Evolutionary conservation across 2,888 invertebrate species (phyloP), one percentile per base, ranked within the genome.

Genomic region (Noctua pronuba): DNA sequence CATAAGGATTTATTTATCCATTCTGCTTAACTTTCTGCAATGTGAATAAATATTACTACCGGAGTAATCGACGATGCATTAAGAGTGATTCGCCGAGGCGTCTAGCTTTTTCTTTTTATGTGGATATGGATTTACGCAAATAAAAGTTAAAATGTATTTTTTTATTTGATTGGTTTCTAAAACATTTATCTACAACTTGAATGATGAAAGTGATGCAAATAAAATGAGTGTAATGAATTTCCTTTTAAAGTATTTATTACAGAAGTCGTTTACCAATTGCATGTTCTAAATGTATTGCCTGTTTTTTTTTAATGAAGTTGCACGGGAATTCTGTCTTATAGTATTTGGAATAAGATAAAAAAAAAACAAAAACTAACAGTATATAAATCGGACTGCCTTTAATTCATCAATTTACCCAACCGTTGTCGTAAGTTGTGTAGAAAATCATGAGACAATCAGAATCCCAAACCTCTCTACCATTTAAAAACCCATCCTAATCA

Each of bases 1-100:
- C n/a, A 44, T 52, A n/a, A 24, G 8, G 41, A 60, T 72, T 49
- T 52, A 58, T 82, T 75, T 66, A 81, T n/a, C 46, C 6, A 80
- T 46, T 38, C 6, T 49, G 49, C 35, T 55, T 18, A 35, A 66
- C 10, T 52, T 60, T 79, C 18, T 35, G 75, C 41, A 74, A 60
- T 41, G n/a, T 55, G 38, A 49, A 80, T 52, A 52, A 52, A 80
- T 35, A 41, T 73, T 58, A 28, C n/a, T 49, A 49, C n/a, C 4
- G 16, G 6, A 24, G 41, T 35, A 35, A 44, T 75, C 35, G 49
- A 35, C 24, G 35, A 52, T 62, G 68, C 77, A 79, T 41, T 75
- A 49, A 60, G 21, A 44, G 13, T 62, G 24, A 52, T 70, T 62
- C 10, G n/a, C 28, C 1, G 3, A 38, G 44, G 24, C 4, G 16